These are phyloP conservation scores for Crocallis elinguaria DNA, from an alignment of 2,888 invertebrate species.

Conservation along the genomic window DNA sequence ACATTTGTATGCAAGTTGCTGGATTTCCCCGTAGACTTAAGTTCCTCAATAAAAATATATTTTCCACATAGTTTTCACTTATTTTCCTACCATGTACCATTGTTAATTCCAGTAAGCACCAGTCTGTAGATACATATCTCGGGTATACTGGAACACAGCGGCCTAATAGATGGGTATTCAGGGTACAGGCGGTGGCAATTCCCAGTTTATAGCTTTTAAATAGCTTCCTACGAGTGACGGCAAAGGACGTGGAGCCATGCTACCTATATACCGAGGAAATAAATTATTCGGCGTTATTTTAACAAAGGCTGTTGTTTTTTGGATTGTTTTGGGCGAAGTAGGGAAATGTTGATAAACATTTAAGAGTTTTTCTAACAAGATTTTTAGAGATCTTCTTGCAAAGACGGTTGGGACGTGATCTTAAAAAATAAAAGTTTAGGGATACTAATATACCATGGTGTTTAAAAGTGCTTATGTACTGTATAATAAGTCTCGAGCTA, in stretches of 20 bases:
- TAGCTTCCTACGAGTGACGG: constrained; percentile 40
- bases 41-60: not conserved
- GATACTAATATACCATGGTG: no score
- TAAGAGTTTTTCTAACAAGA: not conserved
- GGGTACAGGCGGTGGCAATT: constrained; percentile 36
- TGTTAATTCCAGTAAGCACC: constrained; percentile 25
- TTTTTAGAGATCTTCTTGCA: not conserved
- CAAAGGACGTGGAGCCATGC: constrained; percentile 36
- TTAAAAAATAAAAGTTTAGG: not conserved
- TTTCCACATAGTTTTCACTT: constrained; percentile 10
- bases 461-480: no score
- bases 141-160: constrained; percentile 24
- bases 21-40: not conserved
- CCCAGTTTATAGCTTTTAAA: constrained; percentile 43
- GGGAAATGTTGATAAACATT: not conserved
- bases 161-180: constrained; percentile 32
- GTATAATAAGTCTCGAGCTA: no score
- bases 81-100: constrained; percentile 14
- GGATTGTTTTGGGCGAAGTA: constrained; percentile 6
- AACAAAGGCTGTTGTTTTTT: constrained; percentile 30
- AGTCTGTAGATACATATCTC: constrained; percentile 27
- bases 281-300: constrained; percentile 30
- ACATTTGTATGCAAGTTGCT: no score
- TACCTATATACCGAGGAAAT: constrained; percentile 31
- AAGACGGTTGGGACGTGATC: not conserved